phyloP scores from a whole-genome alignment of 2,113 vertebrate species.

The Rhea pennata region DNA sequence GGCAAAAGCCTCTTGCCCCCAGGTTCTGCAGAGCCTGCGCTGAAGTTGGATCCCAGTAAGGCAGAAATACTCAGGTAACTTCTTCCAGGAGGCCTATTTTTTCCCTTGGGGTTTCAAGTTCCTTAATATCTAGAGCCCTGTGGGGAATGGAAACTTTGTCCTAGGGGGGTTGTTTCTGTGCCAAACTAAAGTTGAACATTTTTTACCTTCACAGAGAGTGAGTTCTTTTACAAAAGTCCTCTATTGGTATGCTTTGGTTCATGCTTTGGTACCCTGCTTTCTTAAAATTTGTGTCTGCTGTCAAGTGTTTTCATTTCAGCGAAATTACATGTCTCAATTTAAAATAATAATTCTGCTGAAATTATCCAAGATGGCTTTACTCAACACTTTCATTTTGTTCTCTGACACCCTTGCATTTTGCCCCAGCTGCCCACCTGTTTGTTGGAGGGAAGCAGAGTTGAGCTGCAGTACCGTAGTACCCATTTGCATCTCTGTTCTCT shows the following conservation, averaged over 20 bases:
- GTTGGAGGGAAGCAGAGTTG: neutral
- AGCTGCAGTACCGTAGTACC: neutral
- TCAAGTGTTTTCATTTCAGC: neutral
- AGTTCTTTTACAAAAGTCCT: neutral
- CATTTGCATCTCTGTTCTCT: neutral
- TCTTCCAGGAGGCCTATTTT: neutral
- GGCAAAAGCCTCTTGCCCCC: neutral
- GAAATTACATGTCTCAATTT: neutral
- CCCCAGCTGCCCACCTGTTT: neutral
- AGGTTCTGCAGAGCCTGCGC: neutral
- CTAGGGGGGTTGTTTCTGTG: neutral
- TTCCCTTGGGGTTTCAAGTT: neutral
- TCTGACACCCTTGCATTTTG: neutral
- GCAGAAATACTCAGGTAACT: neutral
- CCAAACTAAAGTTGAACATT: neutral
- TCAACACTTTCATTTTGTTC: neutral
- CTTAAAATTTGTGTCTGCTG: neutral
- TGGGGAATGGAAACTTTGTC: neutral
- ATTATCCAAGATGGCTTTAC: neutral
- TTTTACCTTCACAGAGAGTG: neutral
- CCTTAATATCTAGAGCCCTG: neutral
- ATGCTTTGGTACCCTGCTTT: neutral
- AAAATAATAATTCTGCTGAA: neutral
- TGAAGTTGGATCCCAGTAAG: neutral
- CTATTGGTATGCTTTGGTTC: neutral